Evolutionary conservation across 1,140 invertebrate genomes (phyloP), one percentile per base, ranked within the genome.

Genomic region (Nylanderia fulva): DNA sequence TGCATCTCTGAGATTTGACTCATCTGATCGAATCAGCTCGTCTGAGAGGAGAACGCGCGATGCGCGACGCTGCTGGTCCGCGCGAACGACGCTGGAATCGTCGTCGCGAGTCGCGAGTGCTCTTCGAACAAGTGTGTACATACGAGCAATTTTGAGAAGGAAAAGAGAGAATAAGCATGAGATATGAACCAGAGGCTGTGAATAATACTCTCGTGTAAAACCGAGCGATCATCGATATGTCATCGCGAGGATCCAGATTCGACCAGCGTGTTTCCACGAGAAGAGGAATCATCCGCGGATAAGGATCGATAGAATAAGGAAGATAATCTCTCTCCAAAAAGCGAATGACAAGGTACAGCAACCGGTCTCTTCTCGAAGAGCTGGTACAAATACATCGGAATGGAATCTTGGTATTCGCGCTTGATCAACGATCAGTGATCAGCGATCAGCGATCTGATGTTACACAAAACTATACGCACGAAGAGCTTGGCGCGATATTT

Each of bases 181-280:
- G 4, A 3, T 45, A 68, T 68, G 63, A 24, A 33, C 64, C 48
- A n/a, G 29, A 71, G 13, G 18, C 18, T 36, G n/a, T 13, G 21
- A 48, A 82, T n/a, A n/a, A n/a, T 64, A 72, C 13, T 48, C 45
- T 52, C 39, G 39, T n/a, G 27, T 69, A 27, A 76, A 33, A 1
- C 69, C 56, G 45, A 71, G 36, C 18, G 39, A 39, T 29, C n/a
- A n/a, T n/a, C 56, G 52, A 74, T 69, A 88, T 87, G 74, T 87
- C n/a, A n/a, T n/a, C 66, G 13, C 60, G 64, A 18, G 68, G 58
- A 69, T 87, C 56, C 84, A 72, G 64, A 9, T 54, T 64, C 61
- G 24, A 68, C 15, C 58, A 72, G 63, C 56, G n/a, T 52, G 58
- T 72, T 54, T n/a, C 36, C 58, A 64, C 39, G 66, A 58, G 33